These are phyloP conservation scores for Motacilla alba DNA, from an alignment of 2,113 vertebrate species.

Conservation along the genomic window DNA sequence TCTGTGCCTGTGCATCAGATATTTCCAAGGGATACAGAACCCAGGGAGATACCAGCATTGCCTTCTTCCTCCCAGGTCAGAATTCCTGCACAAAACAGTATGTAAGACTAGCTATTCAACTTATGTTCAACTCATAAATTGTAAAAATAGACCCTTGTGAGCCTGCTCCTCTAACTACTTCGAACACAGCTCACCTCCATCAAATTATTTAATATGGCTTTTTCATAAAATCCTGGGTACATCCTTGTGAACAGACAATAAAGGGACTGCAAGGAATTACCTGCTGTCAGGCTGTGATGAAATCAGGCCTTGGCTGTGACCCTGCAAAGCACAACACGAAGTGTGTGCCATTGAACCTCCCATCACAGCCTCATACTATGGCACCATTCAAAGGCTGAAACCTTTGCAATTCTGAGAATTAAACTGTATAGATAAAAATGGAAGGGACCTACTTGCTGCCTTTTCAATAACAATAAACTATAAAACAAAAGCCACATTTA, in stretches of 20 bases:
- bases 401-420: not conserved
- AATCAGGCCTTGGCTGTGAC: not conserved
- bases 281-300: not conserved
- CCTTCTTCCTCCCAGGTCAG: not conserved
- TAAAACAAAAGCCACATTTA: accelerated
- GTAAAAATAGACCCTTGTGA: not conserved
- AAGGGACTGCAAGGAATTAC: not conserved
- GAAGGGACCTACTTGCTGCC: not conserved
- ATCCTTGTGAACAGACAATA: not conserved
- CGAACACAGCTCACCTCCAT: not conserved
- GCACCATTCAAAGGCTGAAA: not conserved
- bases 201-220: not conserved
- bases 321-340: accelerated
- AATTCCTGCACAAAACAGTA: not conserved
- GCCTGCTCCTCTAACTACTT: not conserved
- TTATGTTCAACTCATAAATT: not conserved
- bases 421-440: not conserved
- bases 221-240: not conserved
- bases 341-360: not conserved
- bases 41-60: not conserved
- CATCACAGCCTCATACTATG: not conserved
- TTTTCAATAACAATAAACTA: not conserved
- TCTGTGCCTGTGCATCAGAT: not conserved
- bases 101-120: not conserved
- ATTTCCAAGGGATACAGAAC: not conserved